Evolutionary conservation across 1,140 invertebrate genomes (phyloP).

Genomic region (Tetramorium simillimum): DNA sequence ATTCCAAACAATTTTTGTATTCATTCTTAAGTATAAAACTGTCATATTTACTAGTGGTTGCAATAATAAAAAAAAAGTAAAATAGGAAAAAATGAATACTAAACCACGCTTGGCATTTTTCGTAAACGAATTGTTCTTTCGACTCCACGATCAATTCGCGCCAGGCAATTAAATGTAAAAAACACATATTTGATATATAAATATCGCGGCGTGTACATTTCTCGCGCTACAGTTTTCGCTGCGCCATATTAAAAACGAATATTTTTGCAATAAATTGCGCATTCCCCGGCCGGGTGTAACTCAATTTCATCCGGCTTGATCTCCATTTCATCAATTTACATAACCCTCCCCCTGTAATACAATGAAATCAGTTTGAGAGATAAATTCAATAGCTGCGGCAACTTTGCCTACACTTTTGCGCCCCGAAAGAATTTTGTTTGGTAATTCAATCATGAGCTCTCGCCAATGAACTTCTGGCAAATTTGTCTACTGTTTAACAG

Average conservation of each 20-base stretch:
- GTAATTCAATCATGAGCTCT: constrained; percentile 40
- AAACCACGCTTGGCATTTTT: constrained; percentile 54
- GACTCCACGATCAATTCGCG: constrained; percentile 54
- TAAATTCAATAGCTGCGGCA: constrained; percentile 54
- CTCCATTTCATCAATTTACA: constrained; percentile 62
- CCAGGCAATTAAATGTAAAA: constrained; percentile 61
- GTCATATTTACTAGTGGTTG: constrained; percentile 5
- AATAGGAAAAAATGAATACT: constrained; percentile 7
- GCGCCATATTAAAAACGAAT: constrained; percentile 57
- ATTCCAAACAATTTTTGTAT: background rate
- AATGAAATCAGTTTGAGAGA: constrained; percentile 60
- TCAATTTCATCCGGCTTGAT: constrained; percentile 59
- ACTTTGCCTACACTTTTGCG: constrained; percentile 32
- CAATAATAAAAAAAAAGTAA: background rate
- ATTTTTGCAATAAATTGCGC: constrained; percentile 61
- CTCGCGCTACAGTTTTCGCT: constrained; percentile 50
- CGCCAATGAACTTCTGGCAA: background rate
- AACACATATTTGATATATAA: constrained; percentile 62
- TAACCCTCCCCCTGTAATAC: constrained; percentile 53
- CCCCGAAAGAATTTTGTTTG: constrained; percentile 51
- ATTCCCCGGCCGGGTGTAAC: constrained; percentile 49
- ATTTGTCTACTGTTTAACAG: background rate
- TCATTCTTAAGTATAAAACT: background rate
- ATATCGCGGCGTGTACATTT: constrained; percentile 56
- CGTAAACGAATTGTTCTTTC: constrained; percentile 59